Evolutionary conservation across 1,140 invertebrate species (phyloP), one percentile per base, ranked within the genome.

Genomic region (Eumaeus atala): DNA sequence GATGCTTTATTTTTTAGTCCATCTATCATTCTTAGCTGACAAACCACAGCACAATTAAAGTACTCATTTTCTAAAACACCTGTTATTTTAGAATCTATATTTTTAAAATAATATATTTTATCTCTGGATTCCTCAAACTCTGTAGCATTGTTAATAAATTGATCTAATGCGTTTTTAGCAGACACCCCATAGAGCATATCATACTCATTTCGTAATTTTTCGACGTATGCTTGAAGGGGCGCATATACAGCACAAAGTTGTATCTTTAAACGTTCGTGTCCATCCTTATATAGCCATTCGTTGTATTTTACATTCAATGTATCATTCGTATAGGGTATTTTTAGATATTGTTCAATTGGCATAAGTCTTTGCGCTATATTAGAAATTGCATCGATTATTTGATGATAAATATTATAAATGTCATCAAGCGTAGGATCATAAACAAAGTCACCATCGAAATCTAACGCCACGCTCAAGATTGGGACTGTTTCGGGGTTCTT

Each of bases 11-110:
- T 21, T 70, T 87, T 87, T 50, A 87, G 70, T 1, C 82, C 84
- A 52, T 70, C 71, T 21, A 87, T 62, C 84, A 87, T 87, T 64
- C 71, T 58, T 35, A 78, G 59, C 63, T 87, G 84, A 48, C 72
- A 66, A 18, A 84, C 80, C n/a, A 77, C 63, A n/a, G 78, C 71
- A 55, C 75, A 77, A 53, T 87, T 84, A 66, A 92, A 92, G 74
- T 90, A 92, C 67, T 92, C 91, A 58, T 91, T 91, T 58, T 88
- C 83, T 5, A 91, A 85, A 58, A 91, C 87, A 9, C 88, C 88
- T 14, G 88, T 89, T 36, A 92, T 88, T 66, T 90, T 88, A 33
- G 88, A 85, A 61, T 91, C 88, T 28, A 90, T 90, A 7, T 68
- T 70, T 69, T 91, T 90, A 58, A 91, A 92, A 58, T 89, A 88